Conservation (phyloP, 2,113 vertebrate genomes). For the Brienomyrus longianalis region DNA sequence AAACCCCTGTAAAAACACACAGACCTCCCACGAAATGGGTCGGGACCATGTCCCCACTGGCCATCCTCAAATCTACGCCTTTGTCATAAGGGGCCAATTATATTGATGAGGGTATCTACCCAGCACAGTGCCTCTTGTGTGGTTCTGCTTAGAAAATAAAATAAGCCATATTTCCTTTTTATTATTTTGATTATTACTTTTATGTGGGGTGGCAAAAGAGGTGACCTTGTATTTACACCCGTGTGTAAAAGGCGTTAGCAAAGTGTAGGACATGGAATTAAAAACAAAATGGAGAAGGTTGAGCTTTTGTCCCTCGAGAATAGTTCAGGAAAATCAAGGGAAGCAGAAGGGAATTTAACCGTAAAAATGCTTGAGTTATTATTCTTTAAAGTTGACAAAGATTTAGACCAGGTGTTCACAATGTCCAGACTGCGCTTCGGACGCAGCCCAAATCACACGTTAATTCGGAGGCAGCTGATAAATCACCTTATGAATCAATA, state of each 20-base stretch:
- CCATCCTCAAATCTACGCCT: not conserved
- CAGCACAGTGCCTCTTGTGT: not conserved
- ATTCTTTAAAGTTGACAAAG: not conserved
- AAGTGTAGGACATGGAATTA: not conserved
- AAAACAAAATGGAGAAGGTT: too few relatives aligned
- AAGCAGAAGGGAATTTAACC: not conserved
- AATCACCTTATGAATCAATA: not conserved
- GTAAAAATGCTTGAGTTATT: not conserved
- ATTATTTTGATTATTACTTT: not conserved
- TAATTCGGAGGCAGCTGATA: not conserved
- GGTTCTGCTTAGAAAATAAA: not conserved
- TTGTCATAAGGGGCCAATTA: not conserved
- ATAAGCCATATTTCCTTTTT: not conserved
- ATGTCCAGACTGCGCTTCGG: not conserved
- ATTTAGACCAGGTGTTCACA: not conserved
- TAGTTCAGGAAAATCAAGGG: not conserved
- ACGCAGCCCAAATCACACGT: not conserved
- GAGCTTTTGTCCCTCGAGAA: not conserved
- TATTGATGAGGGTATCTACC: not conserved
- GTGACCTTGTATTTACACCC: not conserved
- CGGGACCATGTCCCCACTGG: not conserved
- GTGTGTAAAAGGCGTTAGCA: not conserved
- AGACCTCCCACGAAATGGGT: not conserved
- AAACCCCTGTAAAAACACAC: not conserved
- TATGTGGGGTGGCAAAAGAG: not conserved